Base-by-base conservation (phyloP, 1,140 invertebrate genomes). In the Aphelenchoides besseyi region DNA sequence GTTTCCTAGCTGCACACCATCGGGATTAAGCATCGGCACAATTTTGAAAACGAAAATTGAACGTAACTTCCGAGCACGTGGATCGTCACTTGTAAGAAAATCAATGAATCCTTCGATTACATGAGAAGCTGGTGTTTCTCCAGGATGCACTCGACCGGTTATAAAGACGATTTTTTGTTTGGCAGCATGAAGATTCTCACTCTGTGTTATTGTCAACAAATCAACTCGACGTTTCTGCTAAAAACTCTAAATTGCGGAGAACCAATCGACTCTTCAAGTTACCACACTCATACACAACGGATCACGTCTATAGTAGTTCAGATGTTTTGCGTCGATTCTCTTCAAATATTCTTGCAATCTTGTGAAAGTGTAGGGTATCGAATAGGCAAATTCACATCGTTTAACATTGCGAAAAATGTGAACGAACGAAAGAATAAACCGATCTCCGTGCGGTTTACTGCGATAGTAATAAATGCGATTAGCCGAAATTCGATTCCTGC, bases 11-110 rank as follows among this genome's bases (percentile, higher is more conserved):
- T 88, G 84, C 35, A 88, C 87, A 8, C 87, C 87, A 85, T 97
- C 95, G 1, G 95, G 94, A 86, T 97, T 97, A 54, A 97, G 85
- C 95, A 98, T 97, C 0, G 95, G 95, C 54, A 98, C 88, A 57
- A 95, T 89, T 86, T 94, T 94, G 79, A 95, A 92, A 52, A 93
- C 89, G 2, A 93, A 89, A 23, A 53, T 33, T 41, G 83, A 70
- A 1, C 83, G 69, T 16, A 79, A 53, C 37, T 78, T 55, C 16
- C 23, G 57, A 2, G 79, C 78, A 8, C 88, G 86, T 1, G 85
- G 71, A 0, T 88, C 86, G 74, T 88, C 86, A 79, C 92, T 87
- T 8, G 92, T 81, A 2, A 94, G 85, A 72, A 88, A 89, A 26
- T 90, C 86, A 64, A 94, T 84, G 0, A 90, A 89, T 12, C 94